A percentile compares a stretch with the other conserved stretches of the same genome.
phyloP scores from a whole-genome alignment of 2,113 vertebrate genomes.

The Stercorarius parasiticus region DNA sequence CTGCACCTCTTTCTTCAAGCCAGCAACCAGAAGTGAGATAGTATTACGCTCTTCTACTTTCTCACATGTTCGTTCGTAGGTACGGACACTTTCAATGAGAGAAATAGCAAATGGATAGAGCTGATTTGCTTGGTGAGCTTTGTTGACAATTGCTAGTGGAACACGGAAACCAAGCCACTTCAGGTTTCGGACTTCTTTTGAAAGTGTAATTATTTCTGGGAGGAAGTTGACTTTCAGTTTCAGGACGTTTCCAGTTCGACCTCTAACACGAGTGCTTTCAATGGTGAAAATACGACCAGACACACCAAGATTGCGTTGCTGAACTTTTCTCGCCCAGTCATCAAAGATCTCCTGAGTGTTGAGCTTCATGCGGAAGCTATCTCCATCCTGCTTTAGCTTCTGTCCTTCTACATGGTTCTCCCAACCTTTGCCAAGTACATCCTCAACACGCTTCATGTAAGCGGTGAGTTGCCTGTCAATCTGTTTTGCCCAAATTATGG shows the following conservation, averaged over 20 bases:
- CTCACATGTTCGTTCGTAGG: constrained; percentile 95
- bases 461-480: constrained; percentile 96
- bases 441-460: constrained; percentile 99
- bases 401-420: constrained; percentile 98
- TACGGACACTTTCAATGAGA: constrained; percentile 96
- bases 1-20: constrained; percentile 96
- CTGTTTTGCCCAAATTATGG: constrained; percentile 99
- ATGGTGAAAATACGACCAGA: constrained; percentile 98
- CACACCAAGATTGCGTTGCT: constrained; percentile 97
- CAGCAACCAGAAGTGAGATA: constrained; percentile 92
- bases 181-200: constrained; percentile 97
- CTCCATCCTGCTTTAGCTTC: constrained; percentile 98
- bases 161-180: constrained; percentile 99
- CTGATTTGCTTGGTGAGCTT: constrained; percentile 98
- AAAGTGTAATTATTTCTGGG: constrained; percentile 97
- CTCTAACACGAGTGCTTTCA: constrained; percentile 90
- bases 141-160: constrained; percentile 96
- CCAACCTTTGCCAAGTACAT: constrained; percentile 97
- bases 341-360: constrained; percentile 99
- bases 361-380: constrained; percentile 98
- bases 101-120: constrained; percentile 98
- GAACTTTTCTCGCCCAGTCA: constrained; percentile 97
- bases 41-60: constrained; percentile 94
- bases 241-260: constrained; percentile 89
- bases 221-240: constrained; percentile 98